Evolutionary conservation across 2,113 vertebrate genomes (phyloP).

Genomic region (Athene noctua): DNA sequence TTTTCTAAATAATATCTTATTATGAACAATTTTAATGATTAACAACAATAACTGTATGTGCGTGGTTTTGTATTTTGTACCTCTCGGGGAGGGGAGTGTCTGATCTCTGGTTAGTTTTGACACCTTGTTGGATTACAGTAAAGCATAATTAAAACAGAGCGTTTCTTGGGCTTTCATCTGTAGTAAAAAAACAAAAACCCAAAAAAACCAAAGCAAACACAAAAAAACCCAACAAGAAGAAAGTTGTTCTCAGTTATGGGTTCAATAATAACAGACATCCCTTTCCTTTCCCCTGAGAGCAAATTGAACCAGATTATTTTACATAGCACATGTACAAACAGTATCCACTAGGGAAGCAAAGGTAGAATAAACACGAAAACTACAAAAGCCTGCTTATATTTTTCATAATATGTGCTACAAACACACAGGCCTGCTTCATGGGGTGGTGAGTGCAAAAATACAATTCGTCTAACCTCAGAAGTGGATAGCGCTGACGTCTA

Average conservation of each 20-base stretch:
- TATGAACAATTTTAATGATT: neutral
- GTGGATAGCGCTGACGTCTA: neutral
- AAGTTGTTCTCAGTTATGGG: neutral
- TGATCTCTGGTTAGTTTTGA: neutral
- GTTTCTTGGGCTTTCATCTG: neutral
- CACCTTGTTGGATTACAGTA: neutral
- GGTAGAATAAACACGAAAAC: neutral
- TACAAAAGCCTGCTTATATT: neutral
- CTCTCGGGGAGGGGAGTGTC: neutral
- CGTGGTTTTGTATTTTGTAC: neutral
- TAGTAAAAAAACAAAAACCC: neutral
- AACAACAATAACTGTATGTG: neutral
- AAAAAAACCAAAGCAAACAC: too few relatives aligned
- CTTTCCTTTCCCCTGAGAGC: neutral
- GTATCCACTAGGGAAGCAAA: neutral
- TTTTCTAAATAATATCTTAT: neutral
- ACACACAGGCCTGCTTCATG: too few relatives aligned
- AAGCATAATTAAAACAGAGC: neutral
- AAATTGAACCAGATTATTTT: neutral
- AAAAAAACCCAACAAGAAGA: too few relatives aligned
- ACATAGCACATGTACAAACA: neutral
- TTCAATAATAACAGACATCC: neutral
- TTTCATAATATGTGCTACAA: neutral
- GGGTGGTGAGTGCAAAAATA: neutral
- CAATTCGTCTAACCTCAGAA: neutral